A percentile compares a stretch with the other conserved stretches of the same genome.
Conservation (phyloP, 1,140 invertebrate genomes). For the Oreohelix idahoensis region DNA sequence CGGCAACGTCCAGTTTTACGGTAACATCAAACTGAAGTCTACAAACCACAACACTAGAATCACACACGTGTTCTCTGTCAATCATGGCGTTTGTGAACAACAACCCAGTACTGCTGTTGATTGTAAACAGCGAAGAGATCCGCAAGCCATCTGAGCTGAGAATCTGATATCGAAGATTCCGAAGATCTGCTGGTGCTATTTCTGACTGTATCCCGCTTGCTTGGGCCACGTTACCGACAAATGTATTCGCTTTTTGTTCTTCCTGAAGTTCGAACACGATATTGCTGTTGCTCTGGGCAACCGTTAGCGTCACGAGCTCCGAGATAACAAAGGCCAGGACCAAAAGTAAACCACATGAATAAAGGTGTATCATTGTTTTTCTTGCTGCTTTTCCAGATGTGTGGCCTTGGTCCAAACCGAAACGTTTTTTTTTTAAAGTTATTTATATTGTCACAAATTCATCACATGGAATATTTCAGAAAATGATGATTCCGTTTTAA, state of each 20-base stretch:
- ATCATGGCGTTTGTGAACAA: conserved; percentile 56
- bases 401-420: no score
- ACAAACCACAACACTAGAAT: conserved; percentile 49
- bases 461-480: no score
- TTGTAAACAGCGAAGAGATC: conserved; percentile 76
- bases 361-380: no score
- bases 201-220: conserved; percentile 34
- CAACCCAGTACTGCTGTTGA: conserved; percentile 52
- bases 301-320: neutral
- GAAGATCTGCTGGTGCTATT: neutral
- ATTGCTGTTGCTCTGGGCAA: neutral
- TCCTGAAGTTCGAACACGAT: conserved; percentile 13
- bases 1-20: conserved; percentile 42
- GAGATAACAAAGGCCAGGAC: no score
- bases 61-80: conserved; percentile 59
- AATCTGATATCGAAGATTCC: conserved; percentile 44
- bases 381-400: no score
- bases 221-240: conserved; percentile 43
- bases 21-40: conserved; percentile 58
- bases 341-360: no score
- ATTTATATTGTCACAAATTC: no score
- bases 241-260: conserved; percentile 21
- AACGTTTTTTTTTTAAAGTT: no score
- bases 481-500: no score
- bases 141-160: conserved; percentile 35